Evolutionary conservation across 2,888 invertebrate genomes (phyloP).

Genomic region (Creontiades dilutus): DNA sequence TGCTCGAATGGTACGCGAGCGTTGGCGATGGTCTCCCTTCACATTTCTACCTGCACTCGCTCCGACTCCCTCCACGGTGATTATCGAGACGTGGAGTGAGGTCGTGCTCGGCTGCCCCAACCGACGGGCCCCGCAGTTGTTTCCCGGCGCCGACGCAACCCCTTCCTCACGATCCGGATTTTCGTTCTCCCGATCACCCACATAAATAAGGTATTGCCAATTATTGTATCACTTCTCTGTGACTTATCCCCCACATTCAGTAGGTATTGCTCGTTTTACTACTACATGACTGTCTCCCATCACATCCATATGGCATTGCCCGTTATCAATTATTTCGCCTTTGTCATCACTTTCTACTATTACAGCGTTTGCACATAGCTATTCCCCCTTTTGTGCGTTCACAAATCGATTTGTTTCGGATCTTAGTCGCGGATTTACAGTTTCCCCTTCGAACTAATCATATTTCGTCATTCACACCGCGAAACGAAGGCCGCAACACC

Average conservation of each 20-base stretch:
- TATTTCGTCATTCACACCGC: slow-evolving; percentile 4
- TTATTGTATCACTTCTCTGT: background rate
- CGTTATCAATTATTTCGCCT: background rate
- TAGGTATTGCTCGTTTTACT: too few relatives aligned
- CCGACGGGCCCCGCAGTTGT: background rate
- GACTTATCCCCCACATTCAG: too few relatives aligned
- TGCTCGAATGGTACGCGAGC: background rate
- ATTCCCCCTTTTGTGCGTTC: background rate
- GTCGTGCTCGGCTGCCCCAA: background rate
- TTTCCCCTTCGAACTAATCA: background rate
- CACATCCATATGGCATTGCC: too few relatives aligned
- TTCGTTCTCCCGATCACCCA: background rate
- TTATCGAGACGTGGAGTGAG: background rate
- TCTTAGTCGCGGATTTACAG: background rate
- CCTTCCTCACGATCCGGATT: background rate
- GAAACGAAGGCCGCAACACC: background rate
- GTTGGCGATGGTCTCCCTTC: background rate
- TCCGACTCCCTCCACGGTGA: slow-evolving; percentile 21
- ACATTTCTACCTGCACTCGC: slow-evolving; percentile 10
- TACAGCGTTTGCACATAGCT: background rate
- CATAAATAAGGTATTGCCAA: background rate
- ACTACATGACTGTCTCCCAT: too few relatives aligned
- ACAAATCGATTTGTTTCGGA: background rate
- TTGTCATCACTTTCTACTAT: background rate
- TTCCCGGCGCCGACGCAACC: slow-evolving; percentile 3